Percentiles rank a stretch among this genome's conserved stretches.
phyloP scores from a whole-genome alignment of 2,113 vertebrate genomes.

The Grantiella picta region DNA sequence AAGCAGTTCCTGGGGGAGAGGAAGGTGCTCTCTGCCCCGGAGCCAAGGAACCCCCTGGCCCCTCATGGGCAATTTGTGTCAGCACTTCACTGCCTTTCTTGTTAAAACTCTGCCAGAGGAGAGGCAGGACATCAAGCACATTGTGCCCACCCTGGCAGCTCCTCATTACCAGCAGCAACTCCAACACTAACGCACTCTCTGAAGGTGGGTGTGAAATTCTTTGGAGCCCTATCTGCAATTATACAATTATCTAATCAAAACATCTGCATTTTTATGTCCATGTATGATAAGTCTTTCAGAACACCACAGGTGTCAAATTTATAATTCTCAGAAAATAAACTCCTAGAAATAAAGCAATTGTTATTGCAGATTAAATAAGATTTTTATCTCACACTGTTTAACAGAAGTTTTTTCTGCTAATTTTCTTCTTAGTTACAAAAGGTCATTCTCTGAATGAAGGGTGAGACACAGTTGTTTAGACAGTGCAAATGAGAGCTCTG shows the following conservation, averaged over 20 bases:
- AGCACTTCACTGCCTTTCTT: neutral
- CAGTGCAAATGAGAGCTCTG: neutral
- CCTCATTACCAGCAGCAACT: neutral
- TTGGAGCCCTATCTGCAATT: neutral
- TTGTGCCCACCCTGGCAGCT: neutral
- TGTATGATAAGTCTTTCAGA: neutral
- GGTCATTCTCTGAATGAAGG: neutral
- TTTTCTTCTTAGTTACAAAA: neutral
- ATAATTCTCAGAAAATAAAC: neutral
- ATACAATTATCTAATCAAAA: neutral
- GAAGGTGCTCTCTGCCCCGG: neutral
- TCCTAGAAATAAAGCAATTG: neutral
- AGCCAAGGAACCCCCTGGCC: neutral
- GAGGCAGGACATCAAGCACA: neutral
- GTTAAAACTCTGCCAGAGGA: neutral
- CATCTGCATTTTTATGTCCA: neutral
- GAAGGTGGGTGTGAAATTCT: neutral
- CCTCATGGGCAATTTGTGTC: neutral
- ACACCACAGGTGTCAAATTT: neutral
- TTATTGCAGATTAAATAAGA: neutral
- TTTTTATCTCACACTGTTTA: neutral
- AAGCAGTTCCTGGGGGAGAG: neutral
- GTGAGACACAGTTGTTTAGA: neutral
- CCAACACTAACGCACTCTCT: accelerated
- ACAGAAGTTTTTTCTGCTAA: neutral